Evolutionary conservation across 2,888 invertebrate genomes (phyloP).

Genomic region (Uloborus plumipes): DNA sequence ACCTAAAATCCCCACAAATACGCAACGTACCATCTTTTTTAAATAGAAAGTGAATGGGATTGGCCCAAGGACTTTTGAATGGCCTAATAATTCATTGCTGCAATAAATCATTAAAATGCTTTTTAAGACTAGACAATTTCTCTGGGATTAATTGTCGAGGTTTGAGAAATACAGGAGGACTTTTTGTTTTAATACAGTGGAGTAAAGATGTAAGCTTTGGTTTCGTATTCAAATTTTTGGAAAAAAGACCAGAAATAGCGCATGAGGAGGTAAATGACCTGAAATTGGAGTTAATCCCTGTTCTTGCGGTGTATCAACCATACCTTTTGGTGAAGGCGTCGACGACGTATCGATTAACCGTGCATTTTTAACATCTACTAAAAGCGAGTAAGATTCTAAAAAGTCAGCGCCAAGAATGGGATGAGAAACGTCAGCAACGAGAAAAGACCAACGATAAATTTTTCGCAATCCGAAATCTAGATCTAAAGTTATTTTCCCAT

Average conservation of each 20-base stretch:
- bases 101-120: background rate
- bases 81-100: background rate
- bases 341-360: background rate
- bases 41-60: background rate
- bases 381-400: background rate
- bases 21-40: background rate
- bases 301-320: background rate
- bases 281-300: no score
- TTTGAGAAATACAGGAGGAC: slow-evolving; percentile 21
- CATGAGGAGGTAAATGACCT: no score
- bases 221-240: no score
- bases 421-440: background rate
- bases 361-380: background rate
- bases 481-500: background rate
- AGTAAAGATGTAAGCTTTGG: no score
- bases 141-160: background rate
- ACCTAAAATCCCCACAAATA: background rate
- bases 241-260: background rate
- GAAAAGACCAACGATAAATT: background rate
- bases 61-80: background rate
- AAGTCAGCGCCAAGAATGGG: background rate
- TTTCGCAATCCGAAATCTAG: background rate
- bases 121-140: background rate
- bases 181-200: slow-evolving; percentile 11
- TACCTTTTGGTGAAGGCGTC: background rate